phyloP scores from a whole-genome alignment of 1,140 invertebrate species.

The Brachionus rotundiformis region DNA sequence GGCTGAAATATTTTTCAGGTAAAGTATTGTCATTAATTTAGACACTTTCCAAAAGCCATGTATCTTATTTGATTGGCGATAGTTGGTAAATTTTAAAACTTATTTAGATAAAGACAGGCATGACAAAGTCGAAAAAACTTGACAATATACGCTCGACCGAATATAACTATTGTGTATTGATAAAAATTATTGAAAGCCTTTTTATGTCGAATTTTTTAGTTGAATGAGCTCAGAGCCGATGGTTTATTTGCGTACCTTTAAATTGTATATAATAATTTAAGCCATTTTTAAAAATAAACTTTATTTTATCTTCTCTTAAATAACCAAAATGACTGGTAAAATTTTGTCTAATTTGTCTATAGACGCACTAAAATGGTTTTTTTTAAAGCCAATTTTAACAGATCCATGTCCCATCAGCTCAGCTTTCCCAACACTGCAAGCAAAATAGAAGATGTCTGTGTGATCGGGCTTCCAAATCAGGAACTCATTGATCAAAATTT shows the following conservation, averaged over 20 bases:
- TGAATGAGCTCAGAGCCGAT: slow-evolving; percentile 25
- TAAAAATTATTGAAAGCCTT: slow-evolving; percentile 38
- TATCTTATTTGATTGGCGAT: background rate
- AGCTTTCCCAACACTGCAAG: background rate
- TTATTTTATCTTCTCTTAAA: background rate
- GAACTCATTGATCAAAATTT: slow-evolving; percentile 2
- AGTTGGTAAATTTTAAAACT: background rate
- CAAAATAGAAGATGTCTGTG: background rate
- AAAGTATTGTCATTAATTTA: background rate
- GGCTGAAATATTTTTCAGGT: background rate
- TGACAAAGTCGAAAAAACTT: slow-evolving; percentile 11
- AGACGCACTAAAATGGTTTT: background rate
- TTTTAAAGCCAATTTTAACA: background rate
- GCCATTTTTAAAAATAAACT: background rate
- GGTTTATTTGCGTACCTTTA: background rate
- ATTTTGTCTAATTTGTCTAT: no score
- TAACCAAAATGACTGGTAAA: background rate
- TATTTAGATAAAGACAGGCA: background rate
- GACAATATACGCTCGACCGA: slow-evolving; percentile 46
- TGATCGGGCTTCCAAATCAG: slow-evolving; percentile 5
- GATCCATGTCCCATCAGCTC: background rate
- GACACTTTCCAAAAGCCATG: background rate
- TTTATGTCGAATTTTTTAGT: slow-evolving; percentile 41
- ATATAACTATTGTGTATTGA: slow-evolving; percentile 15
- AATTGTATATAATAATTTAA: slow-evolving; percentile 22